Evolutionary conservation across 2,797 vertebrate genomes (phyloP).

Genomic region (Pantherophis vulpinus): DNA sequence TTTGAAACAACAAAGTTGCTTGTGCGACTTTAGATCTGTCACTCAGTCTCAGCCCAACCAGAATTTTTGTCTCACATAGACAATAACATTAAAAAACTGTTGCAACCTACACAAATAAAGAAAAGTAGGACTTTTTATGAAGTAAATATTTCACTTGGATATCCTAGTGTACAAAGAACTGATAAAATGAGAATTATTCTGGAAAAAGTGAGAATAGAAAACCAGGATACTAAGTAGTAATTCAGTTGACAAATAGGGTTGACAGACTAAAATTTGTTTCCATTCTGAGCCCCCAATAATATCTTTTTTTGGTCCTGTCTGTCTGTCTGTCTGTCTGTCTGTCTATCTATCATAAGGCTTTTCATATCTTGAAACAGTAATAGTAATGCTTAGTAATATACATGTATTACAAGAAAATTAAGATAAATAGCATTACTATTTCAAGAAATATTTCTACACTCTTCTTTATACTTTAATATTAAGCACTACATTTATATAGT

Average conservation of each 20-base stretch:
- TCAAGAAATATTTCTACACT: neutral
- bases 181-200: neutral
- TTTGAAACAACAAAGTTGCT: neutral
- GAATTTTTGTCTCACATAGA: neutral
- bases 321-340: too few relatives aligned
- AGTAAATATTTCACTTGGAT: neutral
- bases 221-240: neutral
- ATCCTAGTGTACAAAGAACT: neutral
- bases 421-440: neutral
- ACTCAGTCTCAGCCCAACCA: neutral
- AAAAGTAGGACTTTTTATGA: neutral
- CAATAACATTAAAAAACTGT: neutral
- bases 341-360: too few relatives aligned
- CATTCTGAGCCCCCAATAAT: too few relatives aligned
- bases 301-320: too few relatives aligned
- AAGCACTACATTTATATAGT: neutral
- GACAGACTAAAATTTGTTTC: neutral
- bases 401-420: too few relatives aligned
- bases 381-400: too few relatives aligned
- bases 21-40: neutral
- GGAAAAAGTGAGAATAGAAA: neutral
- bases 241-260: neutral
- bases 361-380: too few relatives aligned
- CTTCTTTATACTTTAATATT: neutral
- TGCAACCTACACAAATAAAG: neutral